Evolutionary conservation across 2,113 vertebrate species (phyloP), one percentile per base, ranked within the genome.

Genomic region (Pungitius pungitius): DNA sequence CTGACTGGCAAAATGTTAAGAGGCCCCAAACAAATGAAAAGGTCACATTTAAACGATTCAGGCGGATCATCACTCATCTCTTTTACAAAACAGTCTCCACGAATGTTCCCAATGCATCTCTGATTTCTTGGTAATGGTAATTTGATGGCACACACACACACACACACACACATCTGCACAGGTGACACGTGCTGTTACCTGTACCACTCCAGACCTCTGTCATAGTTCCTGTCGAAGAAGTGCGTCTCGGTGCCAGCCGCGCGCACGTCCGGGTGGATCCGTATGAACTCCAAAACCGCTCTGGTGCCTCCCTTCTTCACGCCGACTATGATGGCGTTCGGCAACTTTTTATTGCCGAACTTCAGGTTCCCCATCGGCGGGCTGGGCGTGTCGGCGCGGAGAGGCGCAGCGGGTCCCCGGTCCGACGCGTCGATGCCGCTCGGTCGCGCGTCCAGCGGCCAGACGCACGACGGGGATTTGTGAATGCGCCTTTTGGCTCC

Each of bases 281-380:
- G 92, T 52, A 98, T 96, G 82, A 97, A 96, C 94, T 98, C 96
- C 89, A 97, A 93, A 55, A 97, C 96, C 0, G 96, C 96, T 77
- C 96, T 94, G 13, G 96, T 98, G 27, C 96, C 96, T 37, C 96
- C 96, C 51, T 98, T 98, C 77, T 97, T 98, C 71, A 98, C 96
- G 8, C 96, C 96, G 40, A 98, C 96, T 49, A 98, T 96, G 81
- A 98, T 95, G n/a, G 96, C 96, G 40, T 94, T 94, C 17, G 96
- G 96, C 30, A 97, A 93, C 69, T 95, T 94, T 92, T 96, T 96
- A 88, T 93, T 93, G 86, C 96, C 85, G 67, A 91, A 93, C 90
- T 93, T 77, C 52, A 92, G 1, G 69, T 83, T 77, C 2, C 85
- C 73, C 60, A 84, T 69, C 7, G 84, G 77, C 0, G 85, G 80